Base-by-base conservation (phyloP, 1,140 invertebrate species). In the Phortica variegata region DNA sequence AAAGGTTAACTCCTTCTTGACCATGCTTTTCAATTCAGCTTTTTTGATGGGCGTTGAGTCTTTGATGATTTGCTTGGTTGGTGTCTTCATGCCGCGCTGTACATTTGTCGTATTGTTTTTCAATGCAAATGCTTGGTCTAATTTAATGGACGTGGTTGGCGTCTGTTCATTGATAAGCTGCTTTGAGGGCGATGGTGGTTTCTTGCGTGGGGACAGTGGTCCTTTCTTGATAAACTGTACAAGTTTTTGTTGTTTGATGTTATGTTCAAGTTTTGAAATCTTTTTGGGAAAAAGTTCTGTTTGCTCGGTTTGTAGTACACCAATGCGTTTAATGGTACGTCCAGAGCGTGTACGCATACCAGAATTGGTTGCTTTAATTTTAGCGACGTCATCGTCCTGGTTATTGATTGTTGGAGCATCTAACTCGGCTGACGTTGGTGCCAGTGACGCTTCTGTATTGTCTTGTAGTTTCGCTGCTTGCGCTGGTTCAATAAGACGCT, bases 1-100 rank as follows among this genome's bases (percentile, higher is more conserved):
- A 7, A 88, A 77, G 58, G 78, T 84, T 12, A 87, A 68, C 48
- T 85, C 82, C 42, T 82, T 81, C 1, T 73, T 70, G 21, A 81
- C 70, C 52, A 60, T 26, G 3, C 54, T 73, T 32, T 78, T 79
- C 41, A 81, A 60, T 12, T 66, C 63, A 31, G 49, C 23, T 7
- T 66, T 49, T 42, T 66, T 73, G 16, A 70, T 42, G 18, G 66
- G 69, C 6, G 60, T 60, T 9, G 54, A 55, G 31, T 63, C 60
- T 50, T 68, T 62, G 17, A 74, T 59, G 34, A 70, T 70, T 53
- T 75, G 70, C 43, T 76, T 76, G 15, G 71, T 76, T 19, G 74
- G 74, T 3, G 74, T 76, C 21, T 59, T 60, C 49, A 76, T 54
- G 19, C 61, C 69, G 4, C 54, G 50, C 34, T 70, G 53, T 26